Evolutionary conservation across 2,888 invertebrate genomes (phyloP), one percentile per base, ranked within the genome.

Genomic region (Drosophila antonietae): DNA sequence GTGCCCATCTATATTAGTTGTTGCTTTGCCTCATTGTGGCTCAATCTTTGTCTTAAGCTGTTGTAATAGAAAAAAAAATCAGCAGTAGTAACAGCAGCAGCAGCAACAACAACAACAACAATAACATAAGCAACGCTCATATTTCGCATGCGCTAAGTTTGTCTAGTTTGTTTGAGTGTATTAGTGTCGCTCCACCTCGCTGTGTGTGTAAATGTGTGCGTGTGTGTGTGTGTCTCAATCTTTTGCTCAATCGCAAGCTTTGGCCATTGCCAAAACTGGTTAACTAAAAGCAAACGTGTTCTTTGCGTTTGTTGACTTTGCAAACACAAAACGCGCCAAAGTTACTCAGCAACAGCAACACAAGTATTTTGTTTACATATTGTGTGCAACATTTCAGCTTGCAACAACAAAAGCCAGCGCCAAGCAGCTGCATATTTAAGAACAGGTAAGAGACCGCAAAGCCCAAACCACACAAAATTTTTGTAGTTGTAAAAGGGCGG

Each of bases 161-260:
- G 77, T 72, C 81, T 81, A 77, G 73, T 81, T 62, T 68, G 37
- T 71, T 44, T 39, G 18, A 23, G 51, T 69, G 66, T 83, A 51
- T 69, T 53, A 33, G 69, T 80, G 69, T 61, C 41, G 33, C 61
- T 57, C 58, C 58, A 52, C 12, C 63, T 58, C 41, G 31, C 66
- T 53, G 20, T 37, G 43, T 58, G 20, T 61, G 10, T 28, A 6
- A 28, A 28, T 56, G 18, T 63, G n/a, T 51, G 51, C 35, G 49
- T 57, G 41, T 63, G n/a, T 73, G 53, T 61, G 55, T 33, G 37
- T 80, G 79, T 66, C 76, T 88, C 89, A 88, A 88, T 88, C 84
- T 88, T 51, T 88, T 88, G 81, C 84, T 85, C 89, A 85, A 85
- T 88, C 84, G 81, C 87, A 83, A 73, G 84, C 81, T 88, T 83